Evolutionary conservation across 2,797 vertebrate genomes (phyloP).

Genomic region (Anniella stebbinsi): DNA sequence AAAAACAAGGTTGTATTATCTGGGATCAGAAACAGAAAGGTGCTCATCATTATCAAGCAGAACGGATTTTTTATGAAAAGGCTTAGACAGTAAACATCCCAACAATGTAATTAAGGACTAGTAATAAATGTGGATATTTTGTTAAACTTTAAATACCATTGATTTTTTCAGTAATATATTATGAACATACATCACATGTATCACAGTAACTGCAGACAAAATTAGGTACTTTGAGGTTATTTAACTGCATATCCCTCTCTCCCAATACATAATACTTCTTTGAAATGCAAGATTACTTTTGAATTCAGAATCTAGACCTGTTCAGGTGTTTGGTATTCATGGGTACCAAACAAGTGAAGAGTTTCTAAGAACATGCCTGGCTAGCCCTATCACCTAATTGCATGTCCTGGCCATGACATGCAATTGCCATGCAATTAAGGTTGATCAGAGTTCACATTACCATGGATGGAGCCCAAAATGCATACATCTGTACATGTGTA

Average conservation of each 20-base stretch:
- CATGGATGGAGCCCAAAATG: background rate
- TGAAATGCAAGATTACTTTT: background rate
- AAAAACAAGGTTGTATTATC: background rate
- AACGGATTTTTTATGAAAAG: background rate
- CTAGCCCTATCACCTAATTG: background rate
- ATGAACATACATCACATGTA: background rate
- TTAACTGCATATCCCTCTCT: background rate
- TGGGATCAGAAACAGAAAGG: background rate
- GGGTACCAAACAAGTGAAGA: background rate
- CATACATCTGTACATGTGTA: no score
- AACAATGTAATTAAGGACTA: background rate
- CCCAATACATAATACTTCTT: background rate
- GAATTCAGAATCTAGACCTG: background rate
- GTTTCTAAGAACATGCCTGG: background rate
- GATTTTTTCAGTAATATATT: background rate
- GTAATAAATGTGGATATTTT: background rate
- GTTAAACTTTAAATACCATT: background rate
- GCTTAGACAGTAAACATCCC: background rate
- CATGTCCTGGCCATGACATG: background rate
- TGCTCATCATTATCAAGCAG: background rate
- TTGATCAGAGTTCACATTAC: background rate
- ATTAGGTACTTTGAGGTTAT: background rate
- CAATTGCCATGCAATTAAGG: background rate
- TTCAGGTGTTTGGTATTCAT: background rate
- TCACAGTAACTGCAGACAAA: background rate